Base-by-base conservation (phyloP, 2,888 invertebrate genomes). In the Phortica okadai region DNA sequence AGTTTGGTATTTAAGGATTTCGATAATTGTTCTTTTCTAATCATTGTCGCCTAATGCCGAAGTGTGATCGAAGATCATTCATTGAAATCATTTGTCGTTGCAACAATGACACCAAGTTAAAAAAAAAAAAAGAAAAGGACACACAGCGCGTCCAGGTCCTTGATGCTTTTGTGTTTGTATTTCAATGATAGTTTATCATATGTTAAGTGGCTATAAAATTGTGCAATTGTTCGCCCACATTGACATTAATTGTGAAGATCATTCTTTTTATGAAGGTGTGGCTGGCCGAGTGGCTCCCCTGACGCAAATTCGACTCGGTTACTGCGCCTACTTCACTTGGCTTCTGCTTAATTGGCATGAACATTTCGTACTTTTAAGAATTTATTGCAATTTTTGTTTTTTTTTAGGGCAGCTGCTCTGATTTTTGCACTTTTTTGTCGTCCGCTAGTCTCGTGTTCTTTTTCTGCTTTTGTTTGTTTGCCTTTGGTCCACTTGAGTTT, bases 171-270 rank as follows among this genome's bases (percentile, higher is more conserved):
- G 77, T 50, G 45, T 76, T 79, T 81, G 73, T 80, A 59, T 74
- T 75, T 81, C 73, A 79, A 80, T 82, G 80, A 75, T 83, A 85
- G 82, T 84, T 84, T 84, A 88, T 88, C 88, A 83, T 87, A 87
- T 89, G 89, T 89, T 90, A 89, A 90, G 89, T 90, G 89, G 89
- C 87, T 84, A 88, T 86, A 88, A 89, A 89, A 86, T 82, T 80
- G 82, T 81, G 69, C 78, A 84, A 41, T 66, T 66, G 66, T 66
- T 66, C 42, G 66, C 82, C 83, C 84, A 85, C 83, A 74, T 73
- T 79, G 76, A 76, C 78, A 80, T 82, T 85, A 87, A 89, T 87
- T 87, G 89, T 87, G 84, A 79, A 79, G 79, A 78, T 79, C 78
- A 78, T 73, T 76, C 67, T 74, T 76, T 79, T 45, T 64, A 79